These are phyloP conservation scores for Bombus pyrosoma DNA, from an alignment of 1,140 invertebrate species.

Conservation along the genomic window DNA sequence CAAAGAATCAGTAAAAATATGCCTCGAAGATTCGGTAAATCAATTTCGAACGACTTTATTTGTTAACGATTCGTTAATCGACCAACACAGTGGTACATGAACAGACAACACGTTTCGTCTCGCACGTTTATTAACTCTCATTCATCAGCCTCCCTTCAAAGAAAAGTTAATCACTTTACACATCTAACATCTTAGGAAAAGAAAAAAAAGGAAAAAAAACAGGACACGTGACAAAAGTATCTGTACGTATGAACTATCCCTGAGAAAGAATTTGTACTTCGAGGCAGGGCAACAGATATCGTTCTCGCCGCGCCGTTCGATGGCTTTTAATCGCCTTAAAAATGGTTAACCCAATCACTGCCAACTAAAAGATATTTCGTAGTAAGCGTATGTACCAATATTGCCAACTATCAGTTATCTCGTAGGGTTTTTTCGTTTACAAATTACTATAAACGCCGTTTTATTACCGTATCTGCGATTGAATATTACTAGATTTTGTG, in stretches of 20 bases:
- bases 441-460: too few relatives aligned
- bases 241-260: conserved; percentile 46
- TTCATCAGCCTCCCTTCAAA: not conserved
- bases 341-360: too few relatives aligned
- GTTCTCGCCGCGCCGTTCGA: not conserved
- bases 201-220: not conserved
- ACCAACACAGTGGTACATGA: conserved; percentile 46
- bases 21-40: not conserved
- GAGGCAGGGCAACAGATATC: not conserved
- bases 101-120: conserved; percentile 43
- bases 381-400: too few relatives aligned
- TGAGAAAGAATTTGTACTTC: conserved; percentile 61
- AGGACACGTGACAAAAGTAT: not conserved
- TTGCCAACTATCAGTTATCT: too few relatives aligned
- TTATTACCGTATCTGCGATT: too few relatives aligned
- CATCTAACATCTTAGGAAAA: not conserved
- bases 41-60: conserved; percentile 15
- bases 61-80: conserved; percentile 1
- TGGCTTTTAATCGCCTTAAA: too few relatives aligned
- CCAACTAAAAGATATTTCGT: too few relatives aligned
- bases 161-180: too few relatives aligned
- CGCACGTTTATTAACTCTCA: conserved; percentile 52
- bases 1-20: too few relatives aligned
- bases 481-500: too few relatives aligned
- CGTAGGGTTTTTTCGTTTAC: too few relatives aligned